Base-by-base conservation (phyloP, 2,113 vertebrate species). In the Alces alces region DNA sequence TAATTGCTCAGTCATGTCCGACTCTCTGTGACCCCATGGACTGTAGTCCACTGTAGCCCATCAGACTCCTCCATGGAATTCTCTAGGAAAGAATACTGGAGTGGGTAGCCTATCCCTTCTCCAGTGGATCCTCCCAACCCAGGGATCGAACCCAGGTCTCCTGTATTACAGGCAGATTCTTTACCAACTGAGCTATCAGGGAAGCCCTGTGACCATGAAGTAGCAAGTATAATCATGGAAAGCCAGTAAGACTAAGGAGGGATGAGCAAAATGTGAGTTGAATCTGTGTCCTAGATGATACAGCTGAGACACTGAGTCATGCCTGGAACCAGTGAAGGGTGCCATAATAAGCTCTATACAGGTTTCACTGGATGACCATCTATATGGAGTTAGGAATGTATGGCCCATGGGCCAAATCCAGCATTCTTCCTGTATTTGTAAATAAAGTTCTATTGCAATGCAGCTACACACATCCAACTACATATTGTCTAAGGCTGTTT, bases 401-500 rank as follows among this genome's bases (percentile, higher is more conserved):
- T 19, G 66, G 50, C 70, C 15, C 21, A 30, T 14, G 45, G 54
- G 23, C 43, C 27, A n/a, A 36, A 27, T 3, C 52, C 52, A 28
- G 47, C 9, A 15, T 83, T 11, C 76, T 43, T 33, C 43, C 47
- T 28, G 25, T 21, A 30, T 79, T 66, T 30, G 15, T 50, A 27
- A 73, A 61, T 70, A 23, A 78, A 73, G 33, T n/a, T 61, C n/a
- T 55, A 9, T 8, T 73, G 52, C 47, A 52, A 54, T 1, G 17
- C 76, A 70, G 83, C 19, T 13, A n/a, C 19, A 2, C 21, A 8
- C 23, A 27, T 27, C 47, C 39, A 2, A 39, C 45, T 83, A 6
- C 2, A 0, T 25, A 2, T 0, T 28, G 25, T 76, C 36, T 28
- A 2, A 1, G 17, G n/a, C 28, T 76, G 33, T 14, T 11, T 57